A percentile compares a stretch with the other conserved stretches of the same genome.
phyloP scores from a whole-genome alignment of 2,797 vertebrate species.

The Poeciliopsis turneri region DNA sequence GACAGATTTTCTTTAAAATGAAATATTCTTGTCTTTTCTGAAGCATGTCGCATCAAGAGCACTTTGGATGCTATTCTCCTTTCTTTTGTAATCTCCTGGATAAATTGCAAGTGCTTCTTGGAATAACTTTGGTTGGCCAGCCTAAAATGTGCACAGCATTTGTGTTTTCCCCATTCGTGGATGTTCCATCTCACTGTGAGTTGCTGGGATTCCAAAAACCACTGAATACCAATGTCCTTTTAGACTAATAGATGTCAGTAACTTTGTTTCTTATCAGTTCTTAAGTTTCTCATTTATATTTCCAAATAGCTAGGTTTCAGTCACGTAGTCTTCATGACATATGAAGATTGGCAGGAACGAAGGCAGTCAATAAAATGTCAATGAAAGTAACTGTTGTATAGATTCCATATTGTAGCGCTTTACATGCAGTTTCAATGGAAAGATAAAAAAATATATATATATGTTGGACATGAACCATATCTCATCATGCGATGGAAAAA shows the following conservation, averaged over 20 bases:
- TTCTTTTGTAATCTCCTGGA: neutral
- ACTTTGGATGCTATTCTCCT: neutral
- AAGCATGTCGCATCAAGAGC: neutral
- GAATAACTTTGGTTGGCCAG: neutral
- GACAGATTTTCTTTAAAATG: slow-evolving; percentile 17
- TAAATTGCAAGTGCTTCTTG: neutral
- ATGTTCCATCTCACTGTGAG: neutral
- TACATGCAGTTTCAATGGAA: too few relatives aligned
- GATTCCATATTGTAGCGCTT: too few relatives aligned
- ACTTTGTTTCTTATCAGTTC: neutral
- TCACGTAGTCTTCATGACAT: too few relatives aligned
- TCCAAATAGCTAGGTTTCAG: too few relatives aligned
- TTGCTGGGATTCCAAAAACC: neutral
- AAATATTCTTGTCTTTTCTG: neutral
- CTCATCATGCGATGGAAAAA: too few relatives aligned
- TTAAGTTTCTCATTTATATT: neutral
- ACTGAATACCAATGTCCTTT: neutral
- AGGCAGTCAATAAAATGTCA: too few relatives aligned
- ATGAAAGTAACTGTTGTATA: too few relatives aligned
- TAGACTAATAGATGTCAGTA: neutral
- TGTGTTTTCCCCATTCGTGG: neutral
- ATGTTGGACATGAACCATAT: too few relatives aligned
- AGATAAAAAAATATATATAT: too few relatives aligned
- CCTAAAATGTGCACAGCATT: neutral
- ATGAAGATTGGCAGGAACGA: too few relatives aligned